Evolutionary conservation across 2,888 invertebrate genomes (phyloP).

Genomic region (Pyrrhia umbra): DNA sequence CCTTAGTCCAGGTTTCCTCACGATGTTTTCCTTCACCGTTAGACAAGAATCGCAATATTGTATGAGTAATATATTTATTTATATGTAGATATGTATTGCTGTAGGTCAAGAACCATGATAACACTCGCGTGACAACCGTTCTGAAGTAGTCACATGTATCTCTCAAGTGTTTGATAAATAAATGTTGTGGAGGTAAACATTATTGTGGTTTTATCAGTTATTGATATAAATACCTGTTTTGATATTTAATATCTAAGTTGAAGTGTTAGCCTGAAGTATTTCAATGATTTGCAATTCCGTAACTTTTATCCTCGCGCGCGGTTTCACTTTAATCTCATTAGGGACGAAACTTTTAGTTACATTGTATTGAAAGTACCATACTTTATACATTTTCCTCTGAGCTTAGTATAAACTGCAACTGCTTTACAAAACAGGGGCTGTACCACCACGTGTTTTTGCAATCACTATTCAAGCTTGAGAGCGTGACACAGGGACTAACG

Average conservation of each 20-base stretch:
- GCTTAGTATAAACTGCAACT: no score
- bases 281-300: background rate
- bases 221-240: background rate
- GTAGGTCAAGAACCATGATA: constrained; percentile 13
- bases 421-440: no score
- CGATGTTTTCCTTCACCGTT: no score
- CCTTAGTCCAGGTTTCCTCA: no score
- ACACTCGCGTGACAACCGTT: background rate
- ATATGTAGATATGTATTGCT: constrained; percentile 7
- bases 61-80: no score
- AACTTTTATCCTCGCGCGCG: background rate
- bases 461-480: no score
- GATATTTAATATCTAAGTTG: background rate
- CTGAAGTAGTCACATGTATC: background rate
- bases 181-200: constrained; percentile 12
- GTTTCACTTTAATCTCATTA: background rate
- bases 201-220: constrained; percentile 6
- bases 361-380: no score
- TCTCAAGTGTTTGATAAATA: constrained; percentile 17
- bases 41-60: no score
- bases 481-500: no score
- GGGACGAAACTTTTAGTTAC: no score
- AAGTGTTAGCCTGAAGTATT: background rate
- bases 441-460: no score
- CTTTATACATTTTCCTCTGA: no score